Conservation (phyloP, 2,797 vertebrate species). For the Neosilurus mollespiculum region DNA sequence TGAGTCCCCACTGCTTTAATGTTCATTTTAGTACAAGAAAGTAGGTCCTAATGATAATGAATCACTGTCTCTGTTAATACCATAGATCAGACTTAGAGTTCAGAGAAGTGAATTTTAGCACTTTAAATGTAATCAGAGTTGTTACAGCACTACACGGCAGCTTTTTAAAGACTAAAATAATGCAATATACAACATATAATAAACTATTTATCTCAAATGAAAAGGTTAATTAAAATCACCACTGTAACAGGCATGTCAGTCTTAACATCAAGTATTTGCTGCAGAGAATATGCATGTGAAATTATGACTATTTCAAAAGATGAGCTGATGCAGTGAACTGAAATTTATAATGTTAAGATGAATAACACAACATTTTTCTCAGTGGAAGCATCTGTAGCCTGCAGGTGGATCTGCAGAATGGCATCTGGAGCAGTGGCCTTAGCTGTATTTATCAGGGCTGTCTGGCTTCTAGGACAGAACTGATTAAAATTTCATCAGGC, state of each 20-base stretch:
- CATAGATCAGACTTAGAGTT: conserved; percentile 31
- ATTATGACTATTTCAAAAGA: conserved; percentile 16
- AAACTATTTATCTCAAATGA: neutral
- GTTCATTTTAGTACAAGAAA: neutral
- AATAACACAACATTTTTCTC: conserved; percentile 34
- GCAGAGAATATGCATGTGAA: conserved; percentile 12
- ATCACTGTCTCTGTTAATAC: conserved; percentile 33
- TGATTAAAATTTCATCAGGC: conserved; percentile 56
- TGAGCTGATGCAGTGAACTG: conserved; percentile 20
- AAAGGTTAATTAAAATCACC: neutral
- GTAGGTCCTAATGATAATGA: conserved; percentile 33
- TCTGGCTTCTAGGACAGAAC: conserved; percentile 42
- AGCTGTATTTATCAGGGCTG: conserved; percentile 50
- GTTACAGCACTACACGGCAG: neutral
- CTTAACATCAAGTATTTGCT: neutral
- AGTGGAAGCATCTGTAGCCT: conserved; percentile 40
- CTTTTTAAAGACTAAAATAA: neutral
- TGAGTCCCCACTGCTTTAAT: neutral
- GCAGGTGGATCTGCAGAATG: conserved; percentile 40
- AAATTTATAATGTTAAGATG: conserved; percentile 47
- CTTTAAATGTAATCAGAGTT: neutral
- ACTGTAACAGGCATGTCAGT: neutral
- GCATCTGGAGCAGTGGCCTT: conserved; percentile 41
- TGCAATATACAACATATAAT: neutral
- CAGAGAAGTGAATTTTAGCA: conserved; percentile 23